Conservation (phyloP, 2,797 vertebrate species). For the Bradypodion pumilum region DNA sequence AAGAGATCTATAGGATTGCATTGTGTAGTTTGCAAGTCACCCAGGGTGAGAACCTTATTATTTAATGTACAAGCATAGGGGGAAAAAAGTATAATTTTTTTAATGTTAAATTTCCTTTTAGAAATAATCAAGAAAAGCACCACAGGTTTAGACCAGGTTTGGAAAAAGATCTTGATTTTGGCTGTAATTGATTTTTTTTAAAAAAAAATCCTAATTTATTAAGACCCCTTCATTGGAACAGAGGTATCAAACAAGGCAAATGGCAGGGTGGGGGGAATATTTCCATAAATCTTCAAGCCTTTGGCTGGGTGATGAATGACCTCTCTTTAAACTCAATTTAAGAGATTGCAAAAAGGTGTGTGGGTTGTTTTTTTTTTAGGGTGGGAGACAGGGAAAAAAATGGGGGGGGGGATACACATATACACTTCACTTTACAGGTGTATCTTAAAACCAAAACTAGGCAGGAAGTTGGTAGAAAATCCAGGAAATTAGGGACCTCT, state of each 20-base stretch:
- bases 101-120: no score
- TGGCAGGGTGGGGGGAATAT: not conserved
- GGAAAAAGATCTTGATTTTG: no score
- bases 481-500: not conserved
- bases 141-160: no score
- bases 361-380: not conserved
- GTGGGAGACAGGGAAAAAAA: not conserved
- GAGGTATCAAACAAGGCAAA: not conserved
- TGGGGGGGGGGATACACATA: no score
- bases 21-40: no score
- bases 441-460: not conserved
- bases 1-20: no score
- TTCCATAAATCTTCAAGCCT: constrained; percentile 30
- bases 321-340: constrained; percentile 30
- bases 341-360: constrained; percentile 23
- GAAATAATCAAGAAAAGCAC: no score
- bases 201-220: not conserved
- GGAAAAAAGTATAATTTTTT: no score
- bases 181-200: not conserved
- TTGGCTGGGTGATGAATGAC: constrained; percentile 23
- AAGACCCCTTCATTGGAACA: not conserved
- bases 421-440: not conserved
- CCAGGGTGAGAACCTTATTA: no score
- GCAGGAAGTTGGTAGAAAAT: not conserved
- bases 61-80: no score